Percentiles rank a stretch among this genome's conserved stretches.
Conservation (phyloP, 2,888 invertebrate species). For the Volucella inanis region DNA sequence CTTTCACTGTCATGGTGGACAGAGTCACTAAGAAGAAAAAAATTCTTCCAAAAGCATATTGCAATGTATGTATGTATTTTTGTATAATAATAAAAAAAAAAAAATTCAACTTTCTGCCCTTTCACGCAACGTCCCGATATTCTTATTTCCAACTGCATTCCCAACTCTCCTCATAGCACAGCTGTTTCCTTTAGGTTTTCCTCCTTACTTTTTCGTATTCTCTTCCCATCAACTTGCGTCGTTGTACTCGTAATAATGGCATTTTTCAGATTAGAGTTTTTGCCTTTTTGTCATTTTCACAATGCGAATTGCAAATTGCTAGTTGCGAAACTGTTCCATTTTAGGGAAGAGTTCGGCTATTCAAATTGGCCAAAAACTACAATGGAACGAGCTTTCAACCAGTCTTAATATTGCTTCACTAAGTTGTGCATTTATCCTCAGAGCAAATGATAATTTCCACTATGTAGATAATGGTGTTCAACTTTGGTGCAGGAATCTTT, state of each 20-base stretch:
- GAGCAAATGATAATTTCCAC: constrained; percentile 51
- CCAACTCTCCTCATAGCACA: background rate
- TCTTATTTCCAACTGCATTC: too few species aligned
- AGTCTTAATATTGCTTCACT: background rate
- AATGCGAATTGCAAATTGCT: background rate
- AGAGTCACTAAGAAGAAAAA: background rate
- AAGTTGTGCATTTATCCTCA: constrained; percentile 35
- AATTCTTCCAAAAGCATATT: constrained; percentile 20
- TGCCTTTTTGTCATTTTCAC: constrained; percentile 7
- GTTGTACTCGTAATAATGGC: constrained; percentile 40
- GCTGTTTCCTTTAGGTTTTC: constrained; percentile 3
- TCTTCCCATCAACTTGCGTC: constrained; percentile 19
- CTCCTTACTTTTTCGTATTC: constrained; percentile 19
- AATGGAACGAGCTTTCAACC: background rate
- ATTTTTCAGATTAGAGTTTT: constrained; percentile 57
- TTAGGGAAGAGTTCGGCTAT: background rate
- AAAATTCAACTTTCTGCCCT: background rate
- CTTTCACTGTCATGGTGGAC: constrained; percentile 22
- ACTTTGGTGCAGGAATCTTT: constrained; percentile 58
- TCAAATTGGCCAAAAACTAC: background rate
- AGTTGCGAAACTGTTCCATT: too few species aligned
- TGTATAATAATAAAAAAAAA: background rate
- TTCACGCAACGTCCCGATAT: too few species aligned
- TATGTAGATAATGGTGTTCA: constrained; percentile 28
- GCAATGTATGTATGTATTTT: background rate